These are phyloP conservation scores for Hirundo rustica DNA, from an alignment of 2,797 vertebrate species.

Conservation along the genomic window DNA sequence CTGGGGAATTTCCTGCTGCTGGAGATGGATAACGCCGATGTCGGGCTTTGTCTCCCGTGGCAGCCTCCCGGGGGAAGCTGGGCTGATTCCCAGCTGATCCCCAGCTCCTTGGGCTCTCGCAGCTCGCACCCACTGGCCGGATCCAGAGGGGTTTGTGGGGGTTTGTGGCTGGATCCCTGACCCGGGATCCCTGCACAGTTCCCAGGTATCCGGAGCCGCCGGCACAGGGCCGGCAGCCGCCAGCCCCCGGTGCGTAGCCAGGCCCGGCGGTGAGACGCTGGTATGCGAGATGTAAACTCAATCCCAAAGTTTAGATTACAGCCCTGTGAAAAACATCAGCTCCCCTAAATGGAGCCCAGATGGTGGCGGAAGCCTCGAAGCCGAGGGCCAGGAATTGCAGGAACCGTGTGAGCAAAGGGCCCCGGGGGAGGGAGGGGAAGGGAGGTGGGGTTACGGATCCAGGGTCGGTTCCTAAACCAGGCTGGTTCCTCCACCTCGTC, in stretches of 20 bases:
- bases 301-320: constrained; percentile 54
- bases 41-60: background rate
- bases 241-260: background rate
- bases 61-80: background rate
- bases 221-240: background rate
- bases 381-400: constrained; percentile 10
- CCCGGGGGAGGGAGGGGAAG: background rate
- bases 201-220: background rate
- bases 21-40: background rate
- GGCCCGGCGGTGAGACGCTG: constrained; percentile 26
- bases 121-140: rapidly evolving
- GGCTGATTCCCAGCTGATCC: background rate
- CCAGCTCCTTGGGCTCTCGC: background rate
- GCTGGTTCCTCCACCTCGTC: background rate
- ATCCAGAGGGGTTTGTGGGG: rapidly evolving
- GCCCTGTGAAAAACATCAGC: constrained; percentile 67
- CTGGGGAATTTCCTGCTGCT: constrained; percentile 15
- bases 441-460: background rate
- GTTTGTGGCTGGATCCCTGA: rapidly evolving
- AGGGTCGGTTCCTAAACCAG: background rate
- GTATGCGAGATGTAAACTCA: constrained; percentile 60
- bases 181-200: rapidly evolving
- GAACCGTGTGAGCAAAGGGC: background rate
- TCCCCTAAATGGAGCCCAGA: constrained; percentile 67
- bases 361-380: background rate